phyloP scores from a whole-genome alignment of 2,888 invertebrate species.

The Macropis europaea region DNA sequence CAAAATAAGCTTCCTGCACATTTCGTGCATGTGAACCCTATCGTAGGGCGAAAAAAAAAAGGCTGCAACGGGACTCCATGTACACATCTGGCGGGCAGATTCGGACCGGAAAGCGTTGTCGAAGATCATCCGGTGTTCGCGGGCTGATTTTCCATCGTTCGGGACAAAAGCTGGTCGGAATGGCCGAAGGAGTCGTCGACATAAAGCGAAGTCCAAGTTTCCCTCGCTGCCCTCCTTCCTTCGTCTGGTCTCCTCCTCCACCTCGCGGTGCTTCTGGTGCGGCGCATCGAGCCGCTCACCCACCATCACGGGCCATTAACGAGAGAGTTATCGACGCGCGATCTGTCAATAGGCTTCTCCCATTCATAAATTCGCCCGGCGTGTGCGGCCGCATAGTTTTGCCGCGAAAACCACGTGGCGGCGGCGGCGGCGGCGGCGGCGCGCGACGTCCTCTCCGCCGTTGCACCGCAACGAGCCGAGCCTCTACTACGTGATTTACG shows the following conservation, averaged over 20 bases:
- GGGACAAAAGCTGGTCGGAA: slow-evolving; percentile 11
- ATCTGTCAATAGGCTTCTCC: slow-evolving; percentile 74
- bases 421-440: slow-evolving; percentile 39
- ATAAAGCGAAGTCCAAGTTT: slow-evolving; percentile 56
- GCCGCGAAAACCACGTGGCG: slow-evolving; percentile 70
- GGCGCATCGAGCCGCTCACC: slow-evolving; percentile 57
- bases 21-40: no score
- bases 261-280: slow-evolving; percentile 34
- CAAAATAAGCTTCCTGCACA: no score
- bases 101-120: no score
- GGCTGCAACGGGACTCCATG: no score
- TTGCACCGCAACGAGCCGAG: slow-evolving; percentile 51
- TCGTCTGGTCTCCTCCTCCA: slow-evolving; percentile 23
- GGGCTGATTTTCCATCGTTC: neutral
- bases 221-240: slow-evolving; percentile 38
- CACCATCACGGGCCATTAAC: slow-evolving; percentile 68
- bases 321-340: slow-evolving; percentile 70
- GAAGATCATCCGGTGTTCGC: neutral
- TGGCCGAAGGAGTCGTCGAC: slow-evolving; percentile 10
- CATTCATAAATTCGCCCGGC: slow-evolving; percentile 72
- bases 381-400: slow-evolving; percentile 67
- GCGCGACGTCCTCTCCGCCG: slow-evolving; percentile 50
- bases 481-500: slow-evolving; percentile 59
- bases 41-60: no score
- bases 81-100: no score